Conservation (phyloP, 2,797 vertebrate species). For the Myripristis murdjan region DNA sequence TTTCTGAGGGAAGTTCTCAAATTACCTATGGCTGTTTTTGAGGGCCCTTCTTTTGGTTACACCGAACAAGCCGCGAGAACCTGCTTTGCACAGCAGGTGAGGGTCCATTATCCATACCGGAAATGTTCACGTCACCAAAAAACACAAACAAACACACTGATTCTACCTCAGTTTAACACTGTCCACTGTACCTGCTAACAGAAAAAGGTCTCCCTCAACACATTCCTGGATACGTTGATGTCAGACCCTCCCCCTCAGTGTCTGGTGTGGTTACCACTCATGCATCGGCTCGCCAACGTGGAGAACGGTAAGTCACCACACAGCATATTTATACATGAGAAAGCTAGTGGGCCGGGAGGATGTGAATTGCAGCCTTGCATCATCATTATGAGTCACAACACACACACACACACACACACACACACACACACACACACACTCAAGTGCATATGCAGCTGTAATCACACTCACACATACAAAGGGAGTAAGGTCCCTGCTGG, state of each 20-base stretch:
- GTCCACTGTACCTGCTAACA: conserved; percentile 70
- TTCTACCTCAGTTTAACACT: conserved; percentile 18
- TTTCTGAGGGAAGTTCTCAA: conserved; percentile 96
- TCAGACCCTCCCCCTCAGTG: conserved; percentile 98
- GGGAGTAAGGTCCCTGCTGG: neutral
- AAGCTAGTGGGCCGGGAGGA: conserved; percentile 15
- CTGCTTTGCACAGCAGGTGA: conserved; percentile 96
- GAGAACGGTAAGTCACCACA: conserved; percentile 92
- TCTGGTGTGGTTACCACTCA: conserved; percentile 97
- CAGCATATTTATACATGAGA: conserved; percentile 23
- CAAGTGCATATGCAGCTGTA: too few relatives aligned
- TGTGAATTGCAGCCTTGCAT: conserved; percentile 63
- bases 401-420: conserved; percentile 12
- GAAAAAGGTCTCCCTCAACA: conserved; percentile 98
- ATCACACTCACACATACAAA: conserved; percentile 19
- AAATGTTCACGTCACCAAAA: neutral
- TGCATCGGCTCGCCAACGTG: conserved; percentile 97
- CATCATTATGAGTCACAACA: conserved; percentile 49
- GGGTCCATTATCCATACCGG: conserved; percentile 8
- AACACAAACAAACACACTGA: too few relatives aligned
- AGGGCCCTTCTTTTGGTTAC: conserved; percentile 97
- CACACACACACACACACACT: too few relatives aligned
- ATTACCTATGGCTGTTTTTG: conserved; percentile 96
- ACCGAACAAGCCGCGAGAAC: conserved; percentile 94
- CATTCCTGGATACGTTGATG: conserved; percentile 97